Percentiles rank a stretch among this genome's conserved stretches.
These are phyloP conservation scores for Camptogramma bilineatum DNA, from an alignment of 2,888 invertebrate species.

Conservation along the genomic window DNA sequence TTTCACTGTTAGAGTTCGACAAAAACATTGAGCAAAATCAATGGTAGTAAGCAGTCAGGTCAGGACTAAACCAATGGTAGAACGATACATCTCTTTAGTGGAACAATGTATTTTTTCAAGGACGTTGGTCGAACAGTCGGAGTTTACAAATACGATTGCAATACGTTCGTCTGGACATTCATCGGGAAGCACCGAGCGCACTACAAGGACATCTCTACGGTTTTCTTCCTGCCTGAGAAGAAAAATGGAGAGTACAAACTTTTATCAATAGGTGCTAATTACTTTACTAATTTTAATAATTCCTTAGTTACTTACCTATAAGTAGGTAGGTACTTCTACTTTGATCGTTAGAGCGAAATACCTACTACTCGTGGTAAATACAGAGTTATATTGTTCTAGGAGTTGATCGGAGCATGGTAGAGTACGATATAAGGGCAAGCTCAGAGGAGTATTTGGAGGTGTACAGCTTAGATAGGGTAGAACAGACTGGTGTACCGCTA, in stretches of 20 bases:
- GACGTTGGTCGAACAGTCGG: conserved; percentile 82
- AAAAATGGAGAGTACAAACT: conserved; percentile 74
- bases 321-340: too few relatives aligned
- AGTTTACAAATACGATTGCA: conserved; percentile 74
- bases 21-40: too few relatives aligned
- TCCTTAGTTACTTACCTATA: too few relatives aligned
- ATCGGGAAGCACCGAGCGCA: conserved; percentile 87
- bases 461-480: conserved; percentile 84
- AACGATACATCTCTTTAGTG: too few relatives aligned
- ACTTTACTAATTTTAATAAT: not conserved
- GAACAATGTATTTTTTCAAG: conserved; percentile 63
- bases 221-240: conserved; percentile 82
- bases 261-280: conserved; percentile 71
- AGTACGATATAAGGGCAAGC: conserved; percentile 84
- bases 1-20: too few relatives aligned
- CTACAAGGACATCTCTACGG: conserved; percentile 82
- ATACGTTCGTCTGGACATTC: conserved; percentile 75
- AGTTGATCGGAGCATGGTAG: conserved; percentile 84
- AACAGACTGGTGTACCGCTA: conserved; percentile 87
- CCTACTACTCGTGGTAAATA: not conserved
- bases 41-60: too few relatives aligned
- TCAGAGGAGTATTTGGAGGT: conserved; percentile 69
- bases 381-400: conserved; percentile 53
- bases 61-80: too few relatives aligned
- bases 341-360: too few relatives aligned